Evolutionary conservation across 1,140 invertebrate species (phyloP), one percentile per base, ranked within the genome.

Genomic region (Teleopsis dalmanni): DNA sequence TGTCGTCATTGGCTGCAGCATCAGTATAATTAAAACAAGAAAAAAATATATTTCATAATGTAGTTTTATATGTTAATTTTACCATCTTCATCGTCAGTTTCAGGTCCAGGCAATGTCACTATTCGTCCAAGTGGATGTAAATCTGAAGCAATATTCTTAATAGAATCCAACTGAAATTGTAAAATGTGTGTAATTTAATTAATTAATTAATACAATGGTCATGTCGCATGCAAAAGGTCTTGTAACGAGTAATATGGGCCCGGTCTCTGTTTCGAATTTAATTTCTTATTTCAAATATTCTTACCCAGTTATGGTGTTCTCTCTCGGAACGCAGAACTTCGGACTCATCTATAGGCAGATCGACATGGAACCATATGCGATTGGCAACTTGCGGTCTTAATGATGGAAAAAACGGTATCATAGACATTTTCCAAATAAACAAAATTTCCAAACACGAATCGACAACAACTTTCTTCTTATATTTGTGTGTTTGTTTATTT

Each of bases 21-120:
- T 51, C 13, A 11, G 52, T 19, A 8, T 4, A 14, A 40, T 22
- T 4, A 40, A 8, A 4, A 8, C 1, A 5, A 1, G 3, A 34
- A 14, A 34, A 34, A 34, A 7, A 14, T 11, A 16, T 11, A 34
- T 8, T 34, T 22, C n/a, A n/a, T n/a, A n/a, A n/a, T n/a, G 18
- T 10, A 40, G 9, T 23, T 40, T 37, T 9, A 37, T n/a, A n/a
- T 2, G 13, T 14, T 19, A 8, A 0, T 9, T 10, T 37, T 2
- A 67, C 64, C 65, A 43, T 69, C 66, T 37, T 70, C 66, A 29
- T 70, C 66, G 40, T 70, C 66, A 4, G 66, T 70, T 31, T 70
- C 66, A 1, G 66, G 60, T 9, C 66, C 65, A 2, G 60, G 59
- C 36, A 63, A 51, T 11, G 65, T 67, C 8, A 62, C 51, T 41